Evolutionary conservation across 2,797 vertebrate species (phyloP).

Genomic region (Chloroceryle amazona): DNA sequence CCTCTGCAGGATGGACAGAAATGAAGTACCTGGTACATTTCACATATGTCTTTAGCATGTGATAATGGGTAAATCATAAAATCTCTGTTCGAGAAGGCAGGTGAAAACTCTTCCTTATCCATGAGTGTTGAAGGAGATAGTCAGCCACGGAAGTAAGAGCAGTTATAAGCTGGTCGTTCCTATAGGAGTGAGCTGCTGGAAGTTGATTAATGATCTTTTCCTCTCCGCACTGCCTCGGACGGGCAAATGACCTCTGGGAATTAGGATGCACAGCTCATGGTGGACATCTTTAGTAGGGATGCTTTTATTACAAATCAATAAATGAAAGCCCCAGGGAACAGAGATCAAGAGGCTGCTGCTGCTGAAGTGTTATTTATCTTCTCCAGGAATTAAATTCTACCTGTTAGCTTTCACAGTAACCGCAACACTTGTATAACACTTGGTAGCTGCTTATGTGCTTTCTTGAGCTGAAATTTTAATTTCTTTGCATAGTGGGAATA

Average conservation of each 20-base stretch:
- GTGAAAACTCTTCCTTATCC: background rate
- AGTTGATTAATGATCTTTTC: background rate
- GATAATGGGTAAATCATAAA: background rate
- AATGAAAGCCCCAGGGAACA: background rate
- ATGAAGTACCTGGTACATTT: background rate
- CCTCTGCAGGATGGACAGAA: background rate
- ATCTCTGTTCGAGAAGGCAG: background rate
- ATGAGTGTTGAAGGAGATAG: background rate
- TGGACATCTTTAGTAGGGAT: background rate
- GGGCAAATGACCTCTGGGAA: background rate
- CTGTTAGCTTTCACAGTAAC: slow-evolving; percentile 22
- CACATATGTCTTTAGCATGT: background rate
- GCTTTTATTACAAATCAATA: slow-evolving; percentile 27
- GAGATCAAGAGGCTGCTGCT: background rate
- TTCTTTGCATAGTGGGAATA: background rate
- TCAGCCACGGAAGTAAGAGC: background rate
- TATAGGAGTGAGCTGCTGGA: background rate
- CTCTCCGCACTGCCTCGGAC: background rate
- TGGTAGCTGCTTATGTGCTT: background rate
- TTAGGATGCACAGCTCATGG: background rate
- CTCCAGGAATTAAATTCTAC: slow-evolving; percentile 18
- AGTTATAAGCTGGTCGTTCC: background rate
- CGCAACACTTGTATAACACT: background rate
- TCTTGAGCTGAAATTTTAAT: background rate
- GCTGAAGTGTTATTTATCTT: slow-evolving; percentile 15